phyloP scores from a whole-genome alignment of 64 coral and sea anemone species.

The Dendrophyllia cribrosa region DNA sequence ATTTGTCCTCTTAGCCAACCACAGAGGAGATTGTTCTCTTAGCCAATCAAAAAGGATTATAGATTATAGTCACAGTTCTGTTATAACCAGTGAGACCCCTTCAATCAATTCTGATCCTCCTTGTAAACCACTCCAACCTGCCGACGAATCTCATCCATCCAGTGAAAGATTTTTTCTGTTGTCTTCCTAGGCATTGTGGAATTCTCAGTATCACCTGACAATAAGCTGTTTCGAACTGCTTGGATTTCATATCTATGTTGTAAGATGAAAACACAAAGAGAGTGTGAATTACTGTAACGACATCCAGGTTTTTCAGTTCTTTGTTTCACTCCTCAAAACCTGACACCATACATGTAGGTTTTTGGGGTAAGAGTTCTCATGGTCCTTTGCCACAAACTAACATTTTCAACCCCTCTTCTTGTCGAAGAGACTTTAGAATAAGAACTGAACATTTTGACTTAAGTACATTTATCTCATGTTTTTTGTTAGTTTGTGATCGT shows the following conservation, averaged over 20 bases:
- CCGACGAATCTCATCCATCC: constrained; percentile 87
- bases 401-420: not conserved
- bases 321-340: no score
- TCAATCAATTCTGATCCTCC: constrained; percentile 1
- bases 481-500: not conserved
- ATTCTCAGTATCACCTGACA: constrained; percentile 70
- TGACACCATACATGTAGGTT: no score
- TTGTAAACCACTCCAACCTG: constrained; percentile 84
- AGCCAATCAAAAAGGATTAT: not conserved
- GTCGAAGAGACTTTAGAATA: constrained; percentile 37
- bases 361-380: no score
- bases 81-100: no score
- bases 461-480: not conserved
- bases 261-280: not conserved
- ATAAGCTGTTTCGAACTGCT: constrained; percentile 72
- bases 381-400: no score
- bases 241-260: constrained; percentile 87
- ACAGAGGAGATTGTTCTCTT: no score
- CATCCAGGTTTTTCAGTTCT: no score
- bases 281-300: not conserved
- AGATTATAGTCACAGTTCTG: not conserved
- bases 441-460: constrained; percentile 9
- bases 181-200: constrained; percentile 57
- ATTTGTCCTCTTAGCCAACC: no score
- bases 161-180: constrained; percentile 82